Base-by-base conservation (phyloP, 2,113 vertebrate genomes). In the Hemiscyllium ocellatum region DNA sequence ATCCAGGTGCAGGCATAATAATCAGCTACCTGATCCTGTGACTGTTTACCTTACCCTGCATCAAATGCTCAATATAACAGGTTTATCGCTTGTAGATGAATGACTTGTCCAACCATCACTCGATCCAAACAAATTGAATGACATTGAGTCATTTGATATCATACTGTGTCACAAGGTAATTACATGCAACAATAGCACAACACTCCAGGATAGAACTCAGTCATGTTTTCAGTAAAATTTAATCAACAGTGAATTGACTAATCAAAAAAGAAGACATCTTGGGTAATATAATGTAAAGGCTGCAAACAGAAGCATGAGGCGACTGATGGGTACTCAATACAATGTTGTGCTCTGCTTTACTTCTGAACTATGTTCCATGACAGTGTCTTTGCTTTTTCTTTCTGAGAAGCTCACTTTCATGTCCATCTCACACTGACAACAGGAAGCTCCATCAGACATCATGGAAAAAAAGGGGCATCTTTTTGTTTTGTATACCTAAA, bases 1-100 rank as follows among this genome's bases (percentile, higher is more conserved):
- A 93, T 68, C 90, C 90, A 90, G 87, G 87, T 90, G 87, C 87
- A 90, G 61, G 87, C 87, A n/a, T 90, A 90, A 90, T 90, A 52
- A 90, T 26, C 87, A 90, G 87, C 87, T 56, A 90, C 87, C 87
- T 33, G 87, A 90, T 90, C 87, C 52, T 90, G 3, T n/a, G 87
- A 56, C 87, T 90, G 61, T 90, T 90, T 90, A 90, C 52, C 47
- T 90, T 26, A 33, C 26, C 13, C 56, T 33, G 29, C 87, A 90
- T 61, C 26, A 90, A 90, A 66, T 65, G 90, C 33, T 65, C 90
- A 65, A n/a, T 17, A n/a, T 33, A 93, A 93, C 15, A 66, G 13
- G 61, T 47, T 26, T 61, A n/a, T n/a, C 90, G 6, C 56, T 61
- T 66, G 33, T 17, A 68, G 90, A 93, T 93, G 90, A 93, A 93